phyloP scores from a whole-genome alignment of 2,113 vertebrate genomes.

The Neogale vison region DNA sequence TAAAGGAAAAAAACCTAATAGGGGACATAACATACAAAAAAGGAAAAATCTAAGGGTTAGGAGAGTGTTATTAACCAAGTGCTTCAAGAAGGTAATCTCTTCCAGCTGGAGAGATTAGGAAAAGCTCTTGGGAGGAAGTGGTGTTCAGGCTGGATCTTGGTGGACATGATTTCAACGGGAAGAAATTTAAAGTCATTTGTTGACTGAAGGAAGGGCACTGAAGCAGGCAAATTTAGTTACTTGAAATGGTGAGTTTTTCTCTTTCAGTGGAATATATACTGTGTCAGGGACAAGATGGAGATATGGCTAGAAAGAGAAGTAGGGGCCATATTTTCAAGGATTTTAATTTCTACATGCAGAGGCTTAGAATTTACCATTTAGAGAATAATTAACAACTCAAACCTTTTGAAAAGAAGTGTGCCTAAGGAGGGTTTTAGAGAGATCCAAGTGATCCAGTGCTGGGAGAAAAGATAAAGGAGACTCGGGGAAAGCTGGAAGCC shows the following conservation, averaged over 20 bases:
- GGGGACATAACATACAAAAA: not conserved
- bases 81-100: not conserved
- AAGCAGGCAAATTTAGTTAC: not conserved
- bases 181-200: constrained; percentile 1
- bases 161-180: not conserved
- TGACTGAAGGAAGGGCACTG: not conserved
- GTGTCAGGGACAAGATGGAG: not conserved
- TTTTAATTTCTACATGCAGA: not conserved
- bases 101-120: not conserved
- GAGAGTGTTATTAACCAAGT: not conserved
- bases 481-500: not conserved
- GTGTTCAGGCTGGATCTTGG: not conserved
- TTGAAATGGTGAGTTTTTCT: not conserved
- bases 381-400: not conserved
- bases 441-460: not conserved
- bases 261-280: not conserved
- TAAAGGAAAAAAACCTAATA: not conserved
- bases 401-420: not conserved
- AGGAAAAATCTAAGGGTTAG: not conserved
- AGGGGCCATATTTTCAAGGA: not conserved
- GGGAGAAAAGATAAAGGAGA: not conserved
- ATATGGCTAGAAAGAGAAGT: not conserved
- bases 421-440: not conserved
- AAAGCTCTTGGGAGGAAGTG: not conserved
- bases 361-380: not conserved